Evolutionary conservation across 1,140 invertebrate genomes (phyloP).

Genomic region (Aphis craccivora): DNA sequence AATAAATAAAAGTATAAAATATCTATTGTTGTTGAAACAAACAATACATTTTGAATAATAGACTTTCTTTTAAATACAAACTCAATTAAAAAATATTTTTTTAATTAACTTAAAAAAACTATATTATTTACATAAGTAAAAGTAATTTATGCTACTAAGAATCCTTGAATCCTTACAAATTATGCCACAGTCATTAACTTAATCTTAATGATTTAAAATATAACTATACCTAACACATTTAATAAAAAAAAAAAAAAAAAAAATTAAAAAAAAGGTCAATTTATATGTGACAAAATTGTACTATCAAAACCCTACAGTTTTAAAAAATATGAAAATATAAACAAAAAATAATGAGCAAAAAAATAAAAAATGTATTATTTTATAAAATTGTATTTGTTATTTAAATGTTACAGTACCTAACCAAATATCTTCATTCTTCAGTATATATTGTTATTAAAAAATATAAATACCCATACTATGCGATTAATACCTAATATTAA

Average conservation of each 20-base stretch:
- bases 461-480: neutral
- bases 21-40: neutral
- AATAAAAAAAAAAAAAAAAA: neutral
- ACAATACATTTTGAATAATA: neutral
- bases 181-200: neutral
- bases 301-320: neutral
- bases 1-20: conserved; percentile 9
- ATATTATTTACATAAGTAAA: neutral
- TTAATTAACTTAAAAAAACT: neutral
- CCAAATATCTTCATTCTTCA: too few relatives aligned
- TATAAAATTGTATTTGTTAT: neutral
- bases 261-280: neutral
- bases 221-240: neutral
- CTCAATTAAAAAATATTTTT: neutral
- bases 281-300: neutral
- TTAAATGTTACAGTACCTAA: neutral
- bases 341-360: neutral
- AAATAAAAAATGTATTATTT: neutral
- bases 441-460: too few relatives aligned
- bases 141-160: neutral
- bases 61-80: neutral
- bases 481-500: neutral
- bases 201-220: neutral
- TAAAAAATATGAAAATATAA: neutral
- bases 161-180: neutral